phyloP scores from a whole-genome alignment of 2,888 invertebrate species.

The Monoplex corrugatus region DNA sequence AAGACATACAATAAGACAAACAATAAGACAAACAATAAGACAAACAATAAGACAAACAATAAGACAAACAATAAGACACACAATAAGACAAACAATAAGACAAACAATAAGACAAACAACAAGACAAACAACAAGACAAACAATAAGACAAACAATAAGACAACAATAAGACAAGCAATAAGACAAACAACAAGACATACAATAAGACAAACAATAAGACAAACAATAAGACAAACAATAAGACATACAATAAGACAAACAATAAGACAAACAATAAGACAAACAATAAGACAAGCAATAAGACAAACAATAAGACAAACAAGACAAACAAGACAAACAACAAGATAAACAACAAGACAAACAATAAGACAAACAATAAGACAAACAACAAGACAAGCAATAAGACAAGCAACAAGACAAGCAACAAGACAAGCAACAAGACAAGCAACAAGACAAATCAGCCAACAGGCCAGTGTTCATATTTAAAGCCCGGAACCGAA shows the following conservation, averaged over 20 bases:
- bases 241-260: not conserved
- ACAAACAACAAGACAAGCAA: no score
- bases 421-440: no score
- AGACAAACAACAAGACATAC: not conserved
- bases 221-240: not conserved
- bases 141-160: not conserved
- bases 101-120: not conserved
- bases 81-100: not conserved
- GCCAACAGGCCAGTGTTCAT: no score
- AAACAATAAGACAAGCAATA: not conserved
- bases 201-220: not conserved
- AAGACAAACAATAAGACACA: not conserved
- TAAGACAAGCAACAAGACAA: no score
- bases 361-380: no score
- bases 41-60: not conserved
- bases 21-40: not conserved
- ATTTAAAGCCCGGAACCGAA: no score
- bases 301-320: not conserved
- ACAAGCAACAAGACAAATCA: no score
- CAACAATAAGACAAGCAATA: not conserved
- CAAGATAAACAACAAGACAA: no score
- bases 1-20: no score
- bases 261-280: not conserved
- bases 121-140: not conserved
- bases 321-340: no score